phyloP scores from a whole-genome alignment of 2,888 invertebrate species.

The Watsonalla cultraria region DNA sequence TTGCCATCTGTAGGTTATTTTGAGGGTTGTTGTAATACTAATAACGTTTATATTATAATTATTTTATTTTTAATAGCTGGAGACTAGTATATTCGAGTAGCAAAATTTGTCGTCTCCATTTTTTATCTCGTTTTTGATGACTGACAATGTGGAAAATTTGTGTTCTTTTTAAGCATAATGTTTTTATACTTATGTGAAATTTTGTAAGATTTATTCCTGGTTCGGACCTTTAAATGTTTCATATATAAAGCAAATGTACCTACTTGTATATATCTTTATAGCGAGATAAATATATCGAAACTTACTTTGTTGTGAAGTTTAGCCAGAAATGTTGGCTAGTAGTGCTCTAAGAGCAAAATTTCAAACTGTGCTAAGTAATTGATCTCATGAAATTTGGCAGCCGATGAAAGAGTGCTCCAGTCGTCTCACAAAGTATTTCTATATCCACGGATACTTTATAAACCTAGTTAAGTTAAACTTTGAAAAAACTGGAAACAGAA shows the following conservation, averaged over 20 bases:
- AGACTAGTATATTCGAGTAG: constrained; percentile 18
- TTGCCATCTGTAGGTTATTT: constrained; percentile 19
- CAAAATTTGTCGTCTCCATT: constrained; percentile 24
- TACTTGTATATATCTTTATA: constrained; percentile 24
- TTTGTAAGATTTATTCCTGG: constrained; percentile 20
- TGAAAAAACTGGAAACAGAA: constrained; percentile 34
- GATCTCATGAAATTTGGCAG: constrained; percentile 57
- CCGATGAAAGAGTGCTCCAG: constrained; percentile 21
- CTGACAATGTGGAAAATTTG: constrained; percentile 17
- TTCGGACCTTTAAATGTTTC: constrained; percentile 15
- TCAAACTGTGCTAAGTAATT: constrained; percentile 35
- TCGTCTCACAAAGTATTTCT: constrained; percentile 34
- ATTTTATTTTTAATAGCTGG: constrained; percentile 34
- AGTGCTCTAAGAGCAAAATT: constrained; percentile 51
- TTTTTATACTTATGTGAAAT: constrained; percentile 10
- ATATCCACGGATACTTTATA: constrained; percentile 18
- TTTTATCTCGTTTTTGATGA: constrained; percentile 15
- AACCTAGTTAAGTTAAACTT: constrained; percentile 14
- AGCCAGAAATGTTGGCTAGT: constrained; percentile 26
- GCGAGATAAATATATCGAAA: constrained; percentile 27
- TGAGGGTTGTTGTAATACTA: constrained; percentile 21
- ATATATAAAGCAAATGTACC: constrained; percentile 9
- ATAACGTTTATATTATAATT: constrained; percentile 18
- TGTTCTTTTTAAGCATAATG: constrained; percentile 19
- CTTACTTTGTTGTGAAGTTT: constrained; percentile 42